phyloP scores from a whole-genome alignment of 2,113 vertebrate genomes.

The Deroptyus accipitrinus region DNA sequence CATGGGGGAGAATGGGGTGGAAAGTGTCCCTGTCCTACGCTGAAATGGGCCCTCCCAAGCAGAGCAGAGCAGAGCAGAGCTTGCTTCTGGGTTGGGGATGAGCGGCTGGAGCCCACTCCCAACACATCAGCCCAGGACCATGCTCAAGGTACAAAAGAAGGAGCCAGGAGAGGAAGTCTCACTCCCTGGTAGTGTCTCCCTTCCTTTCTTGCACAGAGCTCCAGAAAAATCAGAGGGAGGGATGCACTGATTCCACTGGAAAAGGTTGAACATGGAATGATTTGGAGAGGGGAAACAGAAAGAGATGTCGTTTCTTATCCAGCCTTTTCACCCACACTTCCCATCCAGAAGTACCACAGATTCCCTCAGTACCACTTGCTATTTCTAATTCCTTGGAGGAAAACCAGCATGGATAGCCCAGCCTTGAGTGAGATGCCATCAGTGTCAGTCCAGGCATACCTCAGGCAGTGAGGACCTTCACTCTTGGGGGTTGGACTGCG shows the following conservation, averaged over 20 bases:
- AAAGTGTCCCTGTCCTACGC: neutral
- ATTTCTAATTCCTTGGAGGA: neutral
- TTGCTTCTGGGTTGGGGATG: neutral
- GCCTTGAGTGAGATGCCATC: neutral
- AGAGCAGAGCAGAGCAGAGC: neutral
- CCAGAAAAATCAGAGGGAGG: neutral
- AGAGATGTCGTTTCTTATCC: neutral
- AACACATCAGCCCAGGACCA: neutral
- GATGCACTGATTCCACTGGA: neutral
- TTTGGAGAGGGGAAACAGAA: neutral
- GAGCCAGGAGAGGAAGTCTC: neutral
- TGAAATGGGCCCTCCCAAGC: too few relatives aligned
- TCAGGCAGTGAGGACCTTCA: neutral
- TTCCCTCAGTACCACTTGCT: neutral
- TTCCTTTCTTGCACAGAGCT: neutral
- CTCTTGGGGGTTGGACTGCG: neutral
- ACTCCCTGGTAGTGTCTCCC: rapidly evolving
- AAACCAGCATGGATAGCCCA: neutral
- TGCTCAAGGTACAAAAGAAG: neutral
- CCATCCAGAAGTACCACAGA: neutral
- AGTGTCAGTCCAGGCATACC: neutral
- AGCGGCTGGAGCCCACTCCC: neutral
- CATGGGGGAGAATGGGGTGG: rapidly evolving
- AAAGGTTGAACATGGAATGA: neutral
- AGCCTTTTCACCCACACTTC: neutral